A percentile compares a stretch with the other conserved stretches of the same genome.
phyloP scores from a whole-genome alignment of 2,888 invertebrate genomes.

The Hybos culiciformis region DNA sequence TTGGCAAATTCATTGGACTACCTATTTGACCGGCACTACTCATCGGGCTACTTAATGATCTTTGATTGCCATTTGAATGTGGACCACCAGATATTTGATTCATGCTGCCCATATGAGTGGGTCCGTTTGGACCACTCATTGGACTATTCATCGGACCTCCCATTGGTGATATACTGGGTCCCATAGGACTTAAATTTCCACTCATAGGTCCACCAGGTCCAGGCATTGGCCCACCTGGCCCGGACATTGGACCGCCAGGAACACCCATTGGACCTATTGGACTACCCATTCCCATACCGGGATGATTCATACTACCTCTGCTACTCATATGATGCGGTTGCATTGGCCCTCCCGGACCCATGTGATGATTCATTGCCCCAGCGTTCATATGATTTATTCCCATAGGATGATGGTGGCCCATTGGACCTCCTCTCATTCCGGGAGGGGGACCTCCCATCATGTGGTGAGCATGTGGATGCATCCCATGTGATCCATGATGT shows the following conservation, averaged over 20 bases:
- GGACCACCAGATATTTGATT: conserved; percentile 36
- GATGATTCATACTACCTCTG: conserved; percentile 37
- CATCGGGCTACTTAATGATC: conserved; percentile 60
- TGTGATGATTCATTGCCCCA: conserved; percentile 16
- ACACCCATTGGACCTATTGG: conserved; percentile 30
- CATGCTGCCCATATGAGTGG: conserved; percentile 33
- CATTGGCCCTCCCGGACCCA: conserved; percentile 24
- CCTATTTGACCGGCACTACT: conserved; percentile 41
- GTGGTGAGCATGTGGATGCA: conserved; percentile 57
- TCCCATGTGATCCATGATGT: conserved; percentile 49
- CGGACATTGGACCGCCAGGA: conserved; percentile 41
- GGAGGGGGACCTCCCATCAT: conserved; percentile 40
- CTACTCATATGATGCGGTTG: conserved; percentile 34
- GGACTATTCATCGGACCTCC: conserved; percentile 42
- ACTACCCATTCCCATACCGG: conserved; percentile 37
- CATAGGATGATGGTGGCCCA: conserved; percentile 23
- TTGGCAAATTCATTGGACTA: conserved; percentile 57
- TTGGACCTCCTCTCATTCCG: conserved; percentile 36
- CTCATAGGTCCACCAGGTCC: conserved; percentile 36
- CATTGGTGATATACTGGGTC: conserved; percentile 49
- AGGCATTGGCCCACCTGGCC: conserved; percentile 30
- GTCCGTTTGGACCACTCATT: background rate
- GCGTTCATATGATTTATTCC: conserved; percentile 14
- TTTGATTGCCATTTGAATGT: conserved; percentile 38
- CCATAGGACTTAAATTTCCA: conserved; percentile 41